Evolutionary conservation across 2,888 invertebrate species (phyloP).

Genomic region (Microdon myrmicae): DNA sequence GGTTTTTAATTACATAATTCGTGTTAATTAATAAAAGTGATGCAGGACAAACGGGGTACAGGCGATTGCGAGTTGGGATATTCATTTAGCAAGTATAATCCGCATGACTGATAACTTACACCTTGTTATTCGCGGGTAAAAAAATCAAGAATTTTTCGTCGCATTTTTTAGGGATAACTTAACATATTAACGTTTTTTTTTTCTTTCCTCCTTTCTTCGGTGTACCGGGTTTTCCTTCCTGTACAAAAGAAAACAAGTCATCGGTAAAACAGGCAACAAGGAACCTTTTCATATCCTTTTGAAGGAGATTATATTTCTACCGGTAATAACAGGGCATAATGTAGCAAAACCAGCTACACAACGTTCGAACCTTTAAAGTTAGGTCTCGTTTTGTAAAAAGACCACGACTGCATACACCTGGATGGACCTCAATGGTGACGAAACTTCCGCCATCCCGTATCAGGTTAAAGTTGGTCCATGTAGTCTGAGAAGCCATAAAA

Average conservation of each 20-base stretch:
- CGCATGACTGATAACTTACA: too few species aligned
- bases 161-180: too few species aligned
- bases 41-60: too few species aligned
- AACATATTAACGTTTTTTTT: too few species aligned
- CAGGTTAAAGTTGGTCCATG: slow-evolving; percentile 43
- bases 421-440: slow-evolving; percentile 17
- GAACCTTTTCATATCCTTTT: slow-evolving; percentile 9
- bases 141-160: neutral
- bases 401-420: slow-evolving; percentile 26
- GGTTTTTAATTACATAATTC: slow-evolving; percentile 31
- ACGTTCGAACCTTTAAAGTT: neutral
- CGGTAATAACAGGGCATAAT: slow-evolving; percentile 21
- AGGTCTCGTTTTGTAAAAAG: too few species aligned
- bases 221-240: too few species aligned
- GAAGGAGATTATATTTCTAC: slow-evolving; percentile 28
- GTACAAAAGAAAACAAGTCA: too few species aligned
- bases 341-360: slow-evolving; percentile 12
- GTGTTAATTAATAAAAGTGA: slow-evolving; percentile 47
- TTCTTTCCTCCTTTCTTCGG: too few species aligned
- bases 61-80: too few species aligned
- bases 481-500: slow-evolving; percentile 30
- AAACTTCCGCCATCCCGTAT: slow-evolving; percentile 35
- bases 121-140: too few species aligned
- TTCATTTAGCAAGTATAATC: too few species aligned
- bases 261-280: slow-evolving; percentile 43